A percentile compares a stretch with the other conserved stretches of the same genome.
These are phyloP conservation scores for Diabrotica virgifera DNA, from an alignment of 1,140 invertebrate genomes.

Conservation along the genomic window DNA sequence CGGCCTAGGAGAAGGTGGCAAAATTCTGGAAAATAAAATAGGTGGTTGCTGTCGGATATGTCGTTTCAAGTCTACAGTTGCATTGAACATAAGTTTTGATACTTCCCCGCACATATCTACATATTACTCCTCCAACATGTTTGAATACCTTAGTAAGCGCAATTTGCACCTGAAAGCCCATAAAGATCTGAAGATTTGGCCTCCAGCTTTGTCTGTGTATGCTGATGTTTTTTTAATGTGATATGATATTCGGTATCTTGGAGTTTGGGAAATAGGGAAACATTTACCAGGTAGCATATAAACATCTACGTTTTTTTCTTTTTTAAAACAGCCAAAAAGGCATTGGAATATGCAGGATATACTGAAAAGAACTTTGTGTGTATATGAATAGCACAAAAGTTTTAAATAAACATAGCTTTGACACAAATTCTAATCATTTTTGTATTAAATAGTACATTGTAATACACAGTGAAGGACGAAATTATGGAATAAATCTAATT, in stretches of 20 bases:
- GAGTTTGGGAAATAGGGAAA: background rate
- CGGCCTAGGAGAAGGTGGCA: slow-evolving; percentile 22
- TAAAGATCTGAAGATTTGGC: background rate
- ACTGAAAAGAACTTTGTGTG: too few species aligned
- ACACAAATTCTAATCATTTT: too few species aligned
- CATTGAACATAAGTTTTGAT: slow-evolving; percentile 25
- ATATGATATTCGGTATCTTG: background rate
- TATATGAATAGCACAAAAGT: too few species aligned
- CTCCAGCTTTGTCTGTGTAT: background rate
- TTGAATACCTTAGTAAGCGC: background rate
- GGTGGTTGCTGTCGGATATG: slow-evolving; percentile 24
- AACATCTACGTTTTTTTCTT: too few species aligned
- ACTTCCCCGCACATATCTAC: background rate
- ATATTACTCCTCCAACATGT: background rate
- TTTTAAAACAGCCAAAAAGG: too few species aligned
- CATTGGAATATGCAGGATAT: too few species aligned
- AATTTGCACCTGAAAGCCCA: slow-evolving; percentile 6
- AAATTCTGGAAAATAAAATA: slow-evolving; percentile 24
- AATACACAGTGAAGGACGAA: too few species aligned
- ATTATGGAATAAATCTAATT: too few species aligned
- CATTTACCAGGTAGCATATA: background rate
- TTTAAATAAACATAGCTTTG: too few species aligned
- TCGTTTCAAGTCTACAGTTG: slow-evolving; percentile 28
- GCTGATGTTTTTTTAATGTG: slow-evolving; percentile 7
- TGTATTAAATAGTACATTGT: too few species aligned